Evolutionary conservation across 1,140 invertebrate genomes (phyloP).

Genomic region (Scaptomyza graminum): DNA sequence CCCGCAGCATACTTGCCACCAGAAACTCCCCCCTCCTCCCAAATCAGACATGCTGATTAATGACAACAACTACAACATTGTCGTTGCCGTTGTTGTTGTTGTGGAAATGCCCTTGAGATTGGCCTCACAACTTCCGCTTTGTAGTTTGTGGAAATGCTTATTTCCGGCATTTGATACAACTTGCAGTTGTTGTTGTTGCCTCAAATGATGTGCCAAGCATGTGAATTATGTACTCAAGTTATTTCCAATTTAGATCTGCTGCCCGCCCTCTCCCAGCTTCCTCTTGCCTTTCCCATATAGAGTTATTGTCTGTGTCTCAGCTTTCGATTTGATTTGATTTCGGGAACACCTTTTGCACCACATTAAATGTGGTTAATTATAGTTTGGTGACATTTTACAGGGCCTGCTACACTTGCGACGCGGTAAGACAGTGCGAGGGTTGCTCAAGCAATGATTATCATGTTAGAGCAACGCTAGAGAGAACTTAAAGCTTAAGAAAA

Average conservation of each 20-base stretch:
- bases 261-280: not conserved
- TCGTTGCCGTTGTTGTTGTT: too few relatives aligned
- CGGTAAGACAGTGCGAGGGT: constrained; percentile 16
- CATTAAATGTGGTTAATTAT: constrained; percentile 62
- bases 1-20: constrained; percentile 24
- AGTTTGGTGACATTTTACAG: constrained; percentile 70
- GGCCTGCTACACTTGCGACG: constrained; percentile 34
- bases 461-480: too few relatives aligned
- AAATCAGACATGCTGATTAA: constrained; percentile 40
- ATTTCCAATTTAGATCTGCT: constrained; percentile 63
- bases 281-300: too few relatives aligned
- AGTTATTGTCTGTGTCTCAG: constrained; percentile 10
- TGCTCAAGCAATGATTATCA: not conserved
- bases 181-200: constrained; percentile 12
- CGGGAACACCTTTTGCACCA: constrained; percentile 56
- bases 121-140: constrained; percentile 67
- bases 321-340: not conserved
- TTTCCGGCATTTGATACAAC: constrained; percentile 61
- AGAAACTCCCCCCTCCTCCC: not conserved
- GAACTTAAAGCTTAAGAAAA: not conserved
- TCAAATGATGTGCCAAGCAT: constrained; percentile 50
- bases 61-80: constrained; percentile 23
- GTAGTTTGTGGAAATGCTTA: constrained; percentile 8
- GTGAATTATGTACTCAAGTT: constrained; percentile 64
- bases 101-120: constrained; percentile 64